Evolutionary conservation across 2,888 invertebrate genomes (phyloP).

Genomic region (Drosophila leonis): DNA sequence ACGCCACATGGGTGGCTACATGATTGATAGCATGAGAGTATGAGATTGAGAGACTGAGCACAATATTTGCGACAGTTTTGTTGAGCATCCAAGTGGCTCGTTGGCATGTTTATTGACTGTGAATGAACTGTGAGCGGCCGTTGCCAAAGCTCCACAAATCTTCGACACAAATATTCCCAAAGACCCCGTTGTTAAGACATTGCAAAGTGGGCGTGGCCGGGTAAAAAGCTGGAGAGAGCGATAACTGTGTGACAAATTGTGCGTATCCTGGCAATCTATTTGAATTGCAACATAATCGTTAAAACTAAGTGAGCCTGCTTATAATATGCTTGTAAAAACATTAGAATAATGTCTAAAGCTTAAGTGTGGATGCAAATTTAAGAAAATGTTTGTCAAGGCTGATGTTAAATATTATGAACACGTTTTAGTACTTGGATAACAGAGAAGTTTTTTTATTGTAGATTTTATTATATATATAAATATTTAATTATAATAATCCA

Average conservation of each 20-base stretch:
- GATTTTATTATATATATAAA: background rate
- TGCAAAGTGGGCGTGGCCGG: constrained; percentile 5
- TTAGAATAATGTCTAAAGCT: constrained; percentile 15
- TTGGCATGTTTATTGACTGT: constrained; percentile 53
- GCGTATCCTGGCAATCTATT: constrained; percentile 47
- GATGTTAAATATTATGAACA: background rate
- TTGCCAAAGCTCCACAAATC: constrained; percentile 27
- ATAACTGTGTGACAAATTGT: constrained; percentile 44
- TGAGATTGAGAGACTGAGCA: background rate
- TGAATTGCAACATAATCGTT: constrained; percentile 59
- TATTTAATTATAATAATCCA: background rate
- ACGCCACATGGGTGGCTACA: constrained; percentile 18
- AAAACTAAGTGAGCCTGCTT: constrained; percentile 48
- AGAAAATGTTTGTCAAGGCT: background rate
- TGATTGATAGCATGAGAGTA: constrained; percentile 49
- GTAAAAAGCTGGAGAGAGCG: background rate
- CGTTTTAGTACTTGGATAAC: background rate
- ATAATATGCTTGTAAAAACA: constrained; percentile 14
- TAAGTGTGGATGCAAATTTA: constrained; percentile 3
- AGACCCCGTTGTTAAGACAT: background rate
- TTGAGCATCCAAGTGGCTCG: constrained; percentile 37
- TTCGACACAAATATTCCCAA: constrained; percentile 22
- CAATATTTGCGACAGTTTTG: constrained; percentile 37
- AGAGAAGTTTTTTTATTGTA: background rate
- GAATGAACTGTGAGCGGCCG: constrained; percentile 42